Evolutionary conservation across 2,797 vertebrate genomes (phyloP).

Genomic region (Halcyon leucocephala): DNA sequence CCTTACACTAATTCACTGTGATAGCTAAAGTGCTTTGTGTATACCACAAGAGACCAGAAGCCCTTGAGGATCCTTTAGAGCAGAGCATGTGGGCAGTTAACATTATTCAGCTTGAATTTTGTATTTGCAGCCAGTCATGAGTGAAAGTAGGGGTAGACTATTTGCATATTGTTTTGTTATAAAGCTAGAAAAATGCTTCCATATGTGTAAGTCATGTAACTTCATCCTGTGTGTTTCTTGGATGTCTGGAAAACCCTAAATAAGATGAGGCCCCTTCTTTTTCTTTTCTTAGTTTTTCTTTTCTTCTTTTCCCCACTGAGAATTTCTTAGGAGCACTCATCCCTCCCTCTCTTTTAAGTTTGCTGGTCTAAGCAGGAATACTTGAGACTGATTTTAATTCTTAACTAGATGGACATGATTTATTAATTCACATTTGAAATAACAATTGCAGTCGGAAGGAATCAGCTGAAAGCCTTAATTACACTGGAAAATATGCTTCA

Average conservation of each 20-base stretch:
- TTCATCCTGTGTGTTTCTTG: slow-evolving; percentile 58
- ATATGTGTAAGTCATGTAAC: slow-evolving; percentile 61
- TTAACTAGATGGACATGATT: slow-evolving; percentile 92
- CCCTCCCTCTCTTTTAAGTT: slow-evolving; percentile 59
- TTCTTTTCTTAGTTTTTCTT: neutral
- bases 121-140: slow-evolving; percentile 78
- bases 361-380: slow-evolving; percentile 79
- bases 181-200: slow-evolving; percentile 73
- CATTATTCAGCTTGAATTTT: slow-evolving; percentile 89
- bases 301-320: neutral
- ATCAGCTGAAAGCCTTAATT: slow-evolving; percentile 91
- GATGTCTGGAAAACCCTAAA: slow-evolving; percentile 37
- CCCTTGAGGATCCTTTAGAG: slow-evolving; percentile 78
- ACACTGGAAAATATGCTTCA: slow-evolving; percentile 86
- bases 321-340: slow-evolving; percentile 34
- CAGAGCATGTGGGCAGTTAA: slow-evolving; percentile 80
- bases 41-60: slow-evolving; percentile 83
- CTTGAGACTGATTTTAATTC: slow-evolving; percentile 90
- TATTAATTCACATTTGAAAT: slow-evolving; percentile 96
- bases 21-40: slow-evolving; percentile 92
- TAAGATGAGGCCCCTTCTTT: neutral
- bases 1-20: slow-evolving; percentile 92
- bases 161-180: slow-evolving; percentile 79
- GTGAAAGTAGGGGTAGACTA: slow-evolving; percentile 70
- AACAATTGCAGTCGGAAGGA: slow-evolving; percentile 91